Percentiles rank a stretch among this genome's conserved stretches.
phyloP scores from a whole-genome alignment of 2,888 invertebrate species.

The Antheraea yamamai region DNA sequence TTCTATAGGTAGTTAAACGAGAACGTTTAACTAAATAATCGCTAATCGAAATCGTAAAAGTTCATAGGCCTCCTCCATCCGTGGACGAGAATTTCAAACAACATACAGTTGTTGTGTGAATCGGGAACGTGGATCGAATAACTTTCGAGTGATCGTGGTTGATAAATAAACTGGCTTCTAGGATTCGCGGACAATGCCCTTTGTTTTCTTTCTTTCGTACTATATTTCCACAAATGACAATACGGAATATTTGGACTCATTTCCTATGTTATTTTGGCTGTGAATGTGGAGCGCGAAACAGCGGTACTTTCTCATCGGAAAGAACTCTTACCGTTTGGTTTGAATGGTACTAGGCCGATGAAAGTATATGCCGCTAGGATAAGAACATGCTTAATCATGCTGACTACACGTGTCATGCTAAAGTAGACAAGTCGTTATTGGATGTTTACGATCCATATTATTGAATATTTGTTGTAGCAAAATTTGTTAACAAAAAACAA shows the following conservation, averaged over 20 bases:
- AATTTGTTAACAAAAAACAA: constrained; percentile 27
- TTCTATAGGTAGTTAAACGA: constrained; percentile 32
- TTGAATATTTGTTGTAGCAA: constrained; percentile 14
- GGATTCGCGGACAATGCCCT: constrained; percentile 68
- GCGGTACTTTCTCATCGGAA: constrained; percentile 69
- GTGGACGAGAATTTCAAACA: constrained; percentile 64
- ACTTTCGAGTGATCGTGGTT: constrained; percentile 57
- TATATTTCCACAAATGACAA: constrained; percentile 13
- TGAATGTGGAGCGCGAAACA: constrained; percentile 55
- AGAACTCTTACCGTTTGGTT: constrained; percentile 55
- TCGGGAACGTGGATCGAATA: constrained; percentile 76
- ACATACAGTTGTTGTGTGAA: constrained; percentile 77
- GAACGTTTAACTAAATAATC: constrained; percentile 28
- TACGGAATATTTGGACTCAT: background rate
- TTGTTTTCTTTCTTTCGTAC: constrained; percentile 25
- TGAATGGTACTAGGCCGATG: constrained; percentile 62
- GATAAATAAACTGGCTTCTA: constrained; percentile 68
- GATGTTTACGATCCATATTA: background rate
- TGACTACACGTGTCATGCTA: background rate
- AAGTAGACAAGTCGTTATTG: background rate
- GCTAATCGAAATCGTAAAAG: constrained; percentile 52
- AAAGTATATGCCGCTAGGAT: constrained; percentile 50
- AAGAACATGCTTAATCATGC: background rate
- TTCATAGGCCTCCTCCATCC: constrained; percentile 52
- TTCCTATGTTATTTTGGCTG: constrained; percentile 18